A percentile compares a stretch with the other conserved stretches of the same genome.
phyloP scores from a whole-genome alignment of 2,888 invertebrate genomes.

The Chrysopilus asiliformis region DNA sequence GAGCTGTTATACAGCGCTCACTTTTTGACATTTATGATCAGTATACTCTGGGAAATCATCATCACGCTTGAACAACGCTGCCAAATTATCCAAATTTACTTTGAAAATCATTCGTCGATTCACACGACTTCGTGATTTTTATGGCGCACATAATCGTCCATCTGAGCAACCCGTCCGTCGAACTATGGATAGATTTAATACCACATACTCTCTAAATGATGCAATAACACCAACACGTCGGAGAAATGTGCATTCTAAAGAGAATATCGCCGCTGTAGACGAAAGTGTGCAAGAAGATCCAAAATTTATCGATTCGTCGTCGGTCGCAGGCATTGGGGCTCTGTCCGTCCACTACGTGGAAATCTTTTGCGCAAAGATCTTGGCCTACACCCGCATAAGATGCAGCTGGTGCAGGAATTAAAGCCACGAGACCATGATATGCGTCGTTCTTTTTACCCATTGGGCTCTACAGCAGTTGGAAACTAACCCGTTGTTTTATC shows the following conservation, averaged over 20 bases:
- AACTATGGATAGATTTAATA: background rate
- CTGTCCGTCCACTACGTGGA: background rate
- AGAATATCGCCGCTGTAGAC: background rate
- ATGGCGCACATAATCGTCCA: background rate
- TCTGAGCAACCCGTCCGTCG: background rate
- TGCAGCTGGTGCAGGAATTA: slow-evolving; percentile 4
- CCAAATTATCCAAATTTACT: background rate
- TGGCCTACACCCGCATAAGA: slow-evolving; percentile 5
- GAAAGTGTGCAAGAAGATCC: background rate
- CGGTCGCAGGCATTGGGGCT: background rate
- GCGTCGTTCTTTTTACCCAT: no score
- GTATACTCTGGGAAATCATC: background rate
- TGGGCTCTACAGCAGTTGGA: no score
- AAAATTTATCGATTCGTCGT: background rate
- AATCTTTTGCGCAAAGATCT: slow-evolving; percentile 2
- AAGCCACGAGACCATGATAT: slow-evolving; percentile 6
- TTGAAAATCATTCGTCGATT: background rate
- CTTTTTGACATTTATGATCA: background rate
- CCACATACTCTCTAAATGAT: background rate
- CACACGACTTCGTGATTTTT: background rate
- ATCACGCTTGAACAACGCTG: background rate
- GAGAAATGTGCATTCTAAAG: background rate
- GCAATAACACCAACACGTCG: background rate
- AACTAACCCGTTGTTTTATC: no score
- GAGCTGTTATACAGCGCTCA: no score